These are phyloP conservation scores for Hydrotaea diabolus DNA, from an alignment of 2,888 invertebrate genomes.

Conservation along the genomic window DNA sequence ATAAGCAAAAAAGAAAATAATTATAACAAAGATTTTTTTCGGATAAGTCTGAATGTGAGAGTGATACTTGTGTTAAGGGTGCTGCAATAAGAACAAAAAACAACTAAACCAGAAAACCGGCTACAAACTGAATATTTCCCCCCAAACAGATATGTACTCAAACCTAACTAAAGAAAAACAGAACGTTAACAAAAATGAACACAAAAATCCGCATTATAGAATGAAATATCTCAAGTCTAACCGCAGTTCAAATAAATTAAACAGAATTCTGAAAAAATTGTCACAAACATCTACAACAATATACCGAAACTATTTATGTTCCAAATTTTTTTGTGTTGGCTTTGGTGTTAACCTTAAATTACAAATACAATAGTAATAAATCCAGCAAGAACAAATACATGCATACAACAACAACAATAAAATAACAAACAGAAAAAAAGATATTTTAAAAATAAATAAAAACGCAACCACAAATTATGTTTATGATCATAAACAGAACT, in stretches of 20 bases:
- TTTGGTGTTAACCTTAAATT: slow-evolving; percentile 26
- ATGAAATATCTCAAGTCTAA: slow-evolving; percentile 30
- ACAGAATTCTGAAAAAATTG: background rate
- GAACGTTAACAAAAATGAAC: background rate
- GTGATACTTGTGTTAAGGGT: slow-evolving; percentile 80
- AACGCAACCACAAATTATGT: slow-evolving; percentile 37
- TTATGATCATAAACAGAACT: slow-evolving; percentile 32
- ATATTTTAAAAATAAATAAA: slow-evolving; percentile 24
- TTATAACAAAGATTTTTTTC: slow-evolving; percentile 71
- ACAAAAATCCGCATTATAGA: background rate
- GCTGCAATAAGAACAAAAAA: slow-evolving; percentile 74
- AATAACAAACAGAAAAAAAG: slow-evolving; percentile 3
- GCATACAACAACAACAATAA: slow-evolving; percentile 18
- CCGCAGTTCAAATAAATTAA: slow-evolving; percentile 8
- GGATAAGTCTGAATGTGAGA: slow-evolving; percentile 81
- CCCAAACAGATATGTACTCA: background rate
- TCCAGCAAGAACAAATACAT: slow-evolving; percentile 17
- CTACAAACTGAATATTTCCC: background rate
- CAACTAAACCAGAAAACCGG: background rate
- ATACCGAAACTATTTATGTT: slow-evolving; percentile 22
- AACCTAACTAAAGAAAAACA: background rate
- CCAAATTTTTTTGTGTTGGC: slow-evolving; percentile 7
- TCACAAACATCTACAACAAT: background rate
- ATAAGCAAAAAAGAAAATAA: background rate
- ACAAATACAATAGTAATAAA: too few relatives aligned